Evolutionary conservation across 2,113 vertebrate genomes (phyloP), one percentile per base, ranked within the genome.

Genomic region (Sorex araneus): DNA sequence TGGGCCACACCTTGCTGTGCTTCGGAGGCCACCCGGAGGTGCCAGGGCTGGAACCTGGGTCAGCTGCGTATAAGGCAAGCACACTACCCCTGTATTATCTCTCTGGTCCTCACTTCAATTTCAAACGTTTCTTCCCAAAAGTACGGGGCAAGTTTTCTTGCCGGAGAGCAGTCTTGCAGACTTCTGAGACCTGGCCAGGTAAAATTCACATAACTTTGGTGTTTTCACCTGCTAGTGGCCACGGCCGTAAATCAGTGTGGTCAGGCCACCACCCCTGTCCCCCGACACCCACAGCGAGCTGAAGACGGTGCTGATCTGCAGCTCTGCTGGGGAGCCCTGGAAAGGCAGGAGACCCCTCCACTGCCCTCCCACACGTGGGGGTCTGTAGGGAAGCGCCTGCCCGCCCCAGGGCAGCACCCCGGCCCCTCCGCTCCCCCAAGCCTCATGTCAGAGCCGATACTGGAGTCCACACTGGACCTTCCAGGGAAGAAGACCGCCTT

Each of bases 131-230:
- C 84, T 88, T 95, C 88, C 60, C 15, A 77, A 96, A 97, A 87
- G 92, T 94, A 81, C 25, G 96, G 91, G 95, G 96, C 96, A 97
- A 97, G 97, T 96, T 97, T 97, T 98, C 97, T 97, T 96, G 96
- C 97, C 96, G 97, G 97, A 96, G 96, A 85, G 97, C 97, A 96
- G 97, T 97, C 98, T 97, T 96, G 91, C 96, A 98, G 98, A 98
- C 97, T 97, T 98, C 97, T 98, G 96, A 97, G 97, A 97, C 97
- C 97, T 97, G 98, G 92, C 97, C 89, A 70, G 96, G 96, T 98
- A 97, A 98, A 97, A 98, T 98, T 97, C 97, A 97, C 97, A 98
- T 98, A 96, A 97, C 96, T 97, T 95, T 89, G 95, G 96, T 97
- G 97, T 97, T 98, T 98, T 97, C 97, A 98, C 97, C 97, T 97